Evolutionary conservation across 1,140 invertebrate genomes (phyloP).

Genomic region (Drosophila sp.): DNA sequence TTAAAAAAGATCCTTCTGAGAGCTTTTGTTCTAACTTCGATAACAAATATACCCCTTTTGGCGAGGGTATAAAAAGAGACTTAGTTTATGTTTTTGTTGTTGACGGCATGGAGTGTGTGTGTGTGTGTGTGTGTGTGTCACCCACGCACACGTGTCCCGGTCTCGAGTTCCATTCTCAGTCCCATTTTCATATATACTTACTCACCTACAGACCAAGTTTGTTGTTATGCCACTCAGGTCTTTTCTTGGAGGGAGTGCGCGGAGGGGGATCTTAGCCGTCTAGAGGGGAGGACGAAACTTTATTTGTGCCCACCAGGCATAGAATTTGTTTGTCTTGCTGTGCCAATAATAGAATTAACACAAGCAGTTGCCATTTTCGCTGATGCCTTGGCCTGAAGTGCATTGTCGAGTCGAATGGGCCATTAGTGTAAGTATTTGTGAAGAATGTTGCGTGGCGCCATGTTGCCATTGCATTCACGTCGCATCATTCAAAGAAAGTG

Average conservation of each 20-base stretch:
- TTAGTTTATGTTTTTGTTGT: slow-evolving; percentile 40
- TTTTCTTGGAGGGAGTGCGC: neutral
- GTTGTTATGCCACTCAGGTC: slow-evolving; percentile 14
- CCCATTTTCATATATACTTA: slow-evolving; percentile 32
- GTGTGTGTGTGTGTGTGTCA: slow-evolving; percentile 34
- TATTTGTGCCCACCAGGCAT: slow-evolving; percentile 45
- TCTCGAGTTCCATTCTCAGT: slow-evolving; percentile 25
- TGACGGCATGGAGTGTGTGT: slow-evolving; percentile 35
- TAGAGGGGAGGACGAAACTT: slow-evolving; percentile 33
- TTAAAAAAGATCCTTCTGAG: no score
- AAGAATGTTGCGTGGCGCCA: slow-evolving; percentile 61
- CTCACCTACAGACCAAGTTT: slow-evolving; percentile 40
- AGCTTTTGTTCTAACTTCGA: neutral
- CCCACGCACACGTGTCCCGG: slow-evolving; percentile 53
- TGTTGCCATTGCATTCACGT: slow-evolving; percentile 27
- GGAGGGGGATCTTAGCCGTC: neutral
- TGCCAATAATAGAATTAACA: slow-evolving; percentile 35
- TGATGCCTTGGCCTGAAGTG: slow-evolving; percentile 24
- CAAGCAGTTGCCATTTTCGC: slow-evolving; percentile 46
- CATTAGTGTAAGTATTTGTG: slow-evolving; percentile 62
- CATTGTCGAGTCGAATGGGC: slow-evolving; percentile 23
- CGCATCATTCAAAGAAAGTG: slow-evolving; percentile 14
- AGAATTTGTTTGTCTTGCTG: slow-evolving; percentile 28
- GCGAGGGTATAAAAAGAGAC: slow-evolving; percentile 31
- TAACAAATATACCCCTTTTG: neutral